Evolutionary conservation across 2,888 invertebrate species (phyloP), one percentile per base, ranked within the genome.

Genomic region (Brachylomia viminalis): DNA sequence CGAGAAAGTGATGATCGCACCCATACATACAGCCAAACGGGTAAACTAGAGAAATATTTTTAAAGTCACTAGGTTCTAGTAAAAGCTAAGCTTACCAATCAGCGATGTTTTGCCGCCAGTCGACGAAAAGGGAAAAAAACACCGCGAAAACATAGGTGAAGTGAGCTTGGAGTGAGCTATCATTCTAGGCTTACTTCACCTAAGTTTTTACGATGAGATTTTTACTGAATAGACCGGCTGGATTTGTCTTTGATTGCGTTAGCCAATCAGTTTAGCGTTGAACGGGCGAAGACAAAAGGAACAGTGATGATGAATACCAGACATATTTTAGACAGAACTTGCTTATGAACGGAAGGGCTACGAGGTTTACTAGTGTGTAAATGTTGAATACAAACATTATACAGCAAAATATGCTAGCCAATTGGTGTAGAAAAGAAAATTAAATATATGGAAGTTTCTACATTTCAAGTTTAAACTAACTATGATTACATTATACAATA

Each of bases 21-120:
- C 83, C 83, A 83, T 75, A 83, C 82, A 75, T 49, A 75, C 58
- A 61, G 10, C 38, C 47, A 54, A 7, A 17, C 10, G 23, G 6
- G 38, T n/a, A 42, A 61, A 64, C 71, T 74, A 82, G 82, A 78
- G 82, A 82, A 79, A 82, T 71, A 71, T 68, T 73, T 56, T 65
- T 70, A 27, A 42, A 42, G 38, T 20, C 15, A 49, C 23, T 61
- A 52, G 5, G 20, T 33, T 62, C 33, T 68, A 77, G 20, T 13
- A 11, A 27, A 68, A 72, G 42, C 68, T 69, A 69, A 49, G 54
- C 81, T 67, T 69, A 71, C 70, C 61, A 20, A 23, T 7, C 47
- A 56, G 56, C 56, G 56, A 6, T 27, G 27, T 17, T 56, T 56
- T 56, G 56, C 8, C 56, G 15, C 27, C 56, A 27, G n/a, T 27